phyloP scores from a whole-genome alignment of 2,888 invertebrate species.

The Lasioglossum calceatum region DNA sequence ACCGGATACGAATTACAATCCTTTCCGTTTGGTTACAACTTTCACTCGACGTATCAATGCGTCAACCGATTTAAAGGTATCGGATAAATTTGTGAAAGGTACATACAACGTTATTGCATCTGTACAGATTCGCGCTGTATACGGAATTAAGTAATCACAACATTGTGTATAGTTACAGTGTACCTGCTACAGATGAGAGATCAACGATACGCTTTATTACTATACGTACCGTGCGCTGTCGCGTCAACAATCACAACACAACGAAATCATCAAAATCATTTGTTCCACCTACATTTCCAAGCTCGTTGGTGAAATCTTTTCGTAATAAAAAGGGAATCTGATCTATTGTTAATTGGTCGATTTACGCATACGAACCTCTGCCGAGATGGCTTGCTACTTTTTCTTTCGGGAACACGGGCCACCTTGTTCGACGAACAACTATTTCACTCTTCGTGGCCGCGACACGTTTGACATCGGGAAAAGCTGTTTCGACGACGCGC shows the following conservation, averaged over 20 bases:
- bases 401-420: not conserved
- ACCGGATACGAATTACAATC: not conserved
- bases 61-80: not conserved
- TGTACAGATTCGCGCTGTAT: not conserved
- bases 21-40: not conserved
- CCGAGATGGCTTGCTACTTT: not conserved
- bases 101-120: not conserved
- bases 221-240: not conserved
- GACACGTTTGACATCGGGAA: not conserved
- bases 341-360: not conserved
- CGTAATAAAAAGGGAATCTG: not conserved
- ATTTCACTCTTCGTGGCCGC: not conserved
- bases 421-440: not conserved
- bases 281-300: not conserved
- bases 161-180: not conserved
- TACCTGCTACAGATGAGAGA: not conserved
- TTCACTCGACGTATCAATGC: not conserved
- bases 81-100: not conserved
- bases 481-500: not conserved
- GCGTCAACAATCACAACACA: not conserved
- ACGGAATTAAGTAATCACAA: no score
- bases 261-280: not conserved
- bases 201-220: not conserved
- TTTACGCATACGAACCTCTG: slow-evolving; percentile 20
- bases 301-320: not conserved